Evolutionary conservation across 2,113 vertebrate species (phyloP).

Genomic region (Aptenodytes patagonicus): DNA sequence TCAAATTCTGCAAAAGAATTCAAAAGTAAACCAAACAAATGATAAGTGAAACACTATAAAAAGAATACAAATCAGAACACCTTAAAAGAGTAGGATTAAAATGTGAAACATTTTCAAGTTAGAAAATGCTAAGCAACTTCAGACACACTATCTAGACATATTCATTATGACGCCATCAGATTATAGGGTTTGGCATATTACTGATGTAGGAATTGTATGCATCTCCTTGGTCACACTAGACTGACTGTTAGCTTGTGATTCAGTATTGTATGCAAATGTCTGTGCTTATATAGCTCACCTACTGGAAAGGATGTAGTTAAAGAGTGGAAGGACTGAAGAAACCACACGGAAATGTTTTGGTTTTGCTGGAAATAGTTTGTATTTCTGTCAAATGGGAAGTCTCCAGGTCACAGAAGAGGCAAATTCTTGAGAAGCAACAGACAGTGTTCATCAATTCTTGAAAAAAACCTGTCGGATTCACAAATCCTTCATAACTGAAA

Average conservation of each 20-base stretch:
- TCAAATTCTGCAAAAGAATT: neutral
- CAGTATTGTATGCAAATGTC: neutral
- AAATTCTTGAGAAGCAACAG: neutral
- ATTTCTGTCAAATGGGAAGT: neutral
- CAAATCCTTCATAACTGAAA: neutral
- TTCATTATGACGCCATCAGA: neutral
- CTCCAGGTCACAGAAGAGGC: neutral
- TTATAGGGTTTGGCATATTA: neutral
- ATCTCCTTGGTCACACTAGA: neutral
- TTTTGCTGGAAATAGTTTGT: neutral
- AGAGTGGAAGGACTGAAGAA: neutral
- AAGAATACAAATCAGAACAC: neutral
- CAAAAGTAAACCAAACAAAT: neutral
- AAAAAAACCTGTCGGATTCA: neutral
- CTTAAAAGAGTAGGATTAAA: neutral
- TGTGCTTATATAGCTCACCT: neutral
- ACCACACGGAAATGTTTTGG: neutral
- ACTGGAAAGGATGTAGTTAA: neutral
- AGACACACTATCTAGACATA: neutral
- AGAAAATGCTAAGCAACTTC: neutral
- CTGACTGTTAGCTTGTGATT: neutral
- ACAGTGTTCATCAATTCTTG: neutral
- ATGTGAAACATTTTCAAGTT: neutral
- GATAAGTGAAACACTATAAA: neutral
- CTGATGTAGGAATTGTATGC: neutral